A percentile compares a stretch with the other conserved stretches of the same genome.
Evolutionary conservation across 2,113 vertebrate species (phyloP).

Genomic region (Tinamus guttatus): DNA sequence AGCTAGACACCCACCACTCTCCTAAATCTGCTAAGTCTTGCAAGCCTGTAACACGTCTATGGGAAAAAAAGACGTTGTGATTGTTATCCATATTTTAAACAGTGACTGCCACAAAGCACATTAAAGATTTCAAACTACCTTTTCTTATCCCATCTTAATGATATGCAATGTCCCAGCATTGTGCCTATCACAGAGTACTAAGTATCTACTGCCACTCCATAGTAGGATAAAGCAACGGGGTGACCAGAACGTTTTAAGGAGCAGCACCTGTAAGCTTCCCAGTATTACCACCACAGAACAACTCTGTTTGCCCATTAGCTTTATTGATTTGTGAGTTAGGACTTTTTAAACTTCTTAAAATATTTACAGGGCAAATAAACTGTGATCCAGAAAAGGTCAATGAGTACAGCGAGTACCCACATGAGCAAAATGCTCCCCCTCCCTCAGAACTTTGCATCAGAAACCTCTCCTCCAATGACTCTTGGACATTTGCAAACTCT

Average conservation of each 20-base stretch:
- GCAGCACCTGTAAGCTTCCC: background rate
- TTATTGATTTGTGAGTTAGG: background rate
- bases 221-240: background rate
- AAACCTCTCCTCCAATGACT: background rate
- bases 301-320: background rate
- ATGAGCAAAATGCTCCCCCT: background rate
- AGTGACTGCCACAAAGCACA: background rate
- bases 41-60: background rate
- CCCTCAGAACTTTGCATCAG: background rate
- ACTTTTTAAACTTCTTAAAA: background rate
- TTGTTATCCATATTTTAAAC: background rate
- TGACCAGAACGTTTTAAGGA: background rate
- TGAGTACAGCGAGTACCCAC: background rate
- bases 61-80: background rate
- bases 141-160: background rate
- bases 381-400: background rate
- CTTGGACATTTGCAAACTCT: background rate
- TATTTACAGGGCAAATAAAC: background rate
- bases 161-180: background rate
- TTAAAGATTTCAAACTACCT: background rate
- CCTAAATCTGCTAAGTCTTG: background rate
- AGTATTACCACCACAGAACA: background rate
- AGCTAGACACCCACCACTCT: background rate
- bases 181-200: accelerated
- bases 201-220: background rate